Conservation (phyloP, 2,797 vertebrate genomes). For the Microctenopoma steveboyesi region DNA sequence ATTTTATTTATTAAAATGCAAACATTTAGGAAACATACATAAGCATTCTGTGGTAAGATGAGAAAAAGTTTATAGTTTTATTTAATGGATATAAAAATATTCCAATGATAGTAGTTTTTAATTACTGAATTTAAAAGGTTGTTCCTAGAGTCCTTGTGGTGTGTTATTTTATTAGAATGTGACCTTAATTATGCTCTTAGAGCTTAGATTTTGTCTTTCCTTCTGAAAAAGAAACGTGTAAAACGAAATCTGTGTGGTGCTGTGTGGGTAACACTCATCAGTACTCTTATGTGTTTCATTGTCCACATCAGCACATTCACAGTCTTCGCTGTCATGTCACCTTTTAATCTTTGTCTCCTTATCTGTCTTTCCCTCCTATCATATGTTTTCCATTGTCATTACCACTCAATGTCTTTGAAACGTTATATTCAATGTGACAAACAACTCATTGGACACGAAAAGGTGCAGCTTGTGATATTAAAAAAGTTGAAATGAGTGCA, state of each 20-base stretch:
- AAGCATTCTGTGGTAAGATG: conserved; percentile 40
- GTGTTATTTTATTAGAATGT: conserved; percentile 50
- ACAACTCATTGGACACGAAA: conserved; percentile 44
- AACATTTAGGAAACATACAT: neutral
- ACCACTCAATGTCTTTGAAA: conserved; percentile 73
- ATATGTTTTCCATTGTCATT: conserved; percentile 71
- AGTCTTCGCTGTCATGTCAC: conserved; percentile 54
- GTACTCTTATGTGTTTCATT: conserved; percentile 65
- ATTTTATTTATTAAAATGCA: neutral
- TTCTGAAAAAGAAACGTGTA: conserved; percentile 27
- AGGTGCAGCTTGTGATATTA: conserved; percentile 72
- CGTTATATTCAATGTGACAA: conserved; percentile 50
- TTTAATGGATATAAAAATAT: conserved; percentile 5
- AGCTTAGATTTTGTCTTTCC: conserved; percentile 46
- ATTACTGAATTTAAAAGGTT: conserved; percentile 4
- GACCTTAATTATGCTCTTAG: conserved; percentile 45
- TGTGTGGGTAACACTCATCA: conserved; percentile 66
- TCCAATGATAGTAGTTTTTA: conserved; percentile 3
- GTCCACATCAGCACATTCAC: conserved; percentile 52
- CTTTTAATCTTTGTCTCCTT: conserved; percentile 68
- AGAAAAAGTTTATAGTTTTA: conserved; percentile 15
- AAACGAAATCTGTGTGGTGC: conserved; percentile 35
- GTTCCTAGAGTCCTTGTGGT: conserved; percentile 45
- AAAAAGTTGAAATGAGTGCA: conserved; percentile 1
- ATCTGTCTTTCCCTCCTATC: conserved; percentile 65